Evolutionary conservation across 1,140 invertebrate species (phyloP), one percentile per base, ranked within the genome.

Genomic region (Macrocentrus cingulum): DNA sequence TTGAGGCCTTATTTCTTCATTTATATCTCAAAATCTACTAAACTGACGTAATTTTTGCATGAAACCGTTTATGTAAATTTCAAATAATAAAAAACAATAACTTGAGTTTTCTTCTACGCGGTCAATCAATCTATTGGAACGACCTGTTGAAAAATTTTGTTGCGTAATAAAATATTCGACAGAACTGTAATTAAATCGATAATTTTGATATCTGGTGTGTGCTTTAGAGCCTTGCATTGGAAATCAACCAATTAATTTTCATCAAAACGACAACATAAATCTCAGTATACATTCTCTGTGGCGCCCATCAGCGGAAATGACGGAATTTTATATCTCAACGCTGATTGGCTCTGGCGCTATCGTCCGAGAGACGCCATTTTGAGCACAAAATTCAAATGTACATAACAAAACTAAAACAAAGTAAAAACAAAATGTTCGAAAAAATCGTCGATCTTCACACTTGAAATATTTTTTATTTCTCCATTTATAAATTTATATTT

Each of bases 121-220:
- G n/a, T n/a, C n/a, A n/a, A n/a, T n/a, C n/a, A n/a, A n/a, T n/a
- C 37, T 41, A 9, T 32, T 18, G 15, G 15, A 32, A 18, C 25
- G 6, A 50, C 42, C 16, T 50, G 23, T 2, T 48, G 9, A 16
- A 16, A 16, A 34, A 2, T 16, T 29, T 16, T 39, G 2, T 13
- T 58, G 56, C 56, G 46, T 58, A 58, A 58, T 22, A 19, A 7
- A 6, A 15, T 42, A 11, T 32, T 37, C 46, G 9, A 25, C 23
- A 25, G 18, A 20, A 49, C 52, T 59, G 39, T 52, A 59, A 58
- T 36, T 22, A 19, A 22, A 51, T 34, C 13, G 25, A 45, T 59
- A 45, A 37, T 45, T 3, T 29, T 18, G 39, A 19, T 11, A 45
- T 41, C 23, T 25, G 13, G 8, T 7, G 19, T 32, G 29, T 2